Evolutionary conservation across 2,113 vertebrate genomes (phyloP).

Genomic region (Anolis sagrei): DNA sequence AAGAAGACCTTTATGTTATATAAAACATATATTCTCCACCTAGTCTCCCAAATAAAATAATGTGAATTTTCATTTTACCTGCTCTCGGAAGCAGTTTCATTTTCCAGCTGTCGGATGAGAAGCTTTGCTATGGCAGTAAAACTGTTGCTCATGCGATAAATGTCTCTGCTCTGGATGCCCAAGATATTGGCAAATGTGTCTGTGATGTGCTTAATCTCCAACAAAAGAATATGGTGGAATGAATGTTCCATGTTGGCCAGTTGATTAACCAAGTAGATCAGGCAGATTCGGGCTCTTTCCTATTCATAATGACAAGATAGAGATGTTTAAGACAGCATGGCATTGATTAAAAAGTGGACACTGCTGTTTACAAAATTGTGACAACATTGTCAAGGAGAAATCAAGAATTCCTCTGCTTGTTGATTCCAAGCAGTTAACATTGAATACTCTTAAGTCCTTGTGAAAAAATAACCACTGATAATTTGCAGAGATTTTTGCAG

Average conservation of each 20-base stretch:
- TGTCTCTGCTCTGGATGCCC: slow-evolving; percentile 86
- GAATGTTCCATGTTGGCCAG: slow-evolving; percentile 91
- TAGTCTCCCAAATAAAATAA: not conserved
- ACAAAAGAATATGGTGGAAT: slow-evolving; percentile 87
- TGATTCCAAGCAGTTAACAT: not conserved
- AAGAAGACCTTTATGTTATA: accelerated
- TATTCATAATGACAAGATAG: slow-evolving; percentile 53
- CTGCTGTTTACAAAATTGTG: not conserved
- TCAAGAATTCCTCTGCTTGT: not conserved
- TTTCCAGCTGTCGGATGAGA: slow-evolving; percentile 81
- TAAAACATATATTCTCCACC: accelerated
- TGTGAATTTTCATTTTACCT: slow-evolving; percentile 71
- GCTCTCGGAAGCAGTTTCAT: slow-evolving; percentile 20
- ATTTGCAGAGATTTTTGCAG: too few relatives aligned
- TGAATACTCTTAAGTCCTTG: not conserved
- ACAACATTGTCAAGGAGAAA: not conserved
- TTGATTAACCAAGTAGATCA: slow-evolving; percentile 88
- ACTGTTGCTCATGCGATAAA: slow-evolving; percentile 96
- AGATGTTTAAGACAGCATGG: not conserved
- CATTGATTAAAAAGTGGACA: not conserved
- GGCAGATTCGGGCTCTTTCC: slow-evolving; percentile 83
- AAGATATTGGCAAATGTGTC: slow-evolving; percentile 83
- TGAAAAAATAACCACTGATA: not conserved
- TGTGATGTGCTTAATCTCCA: slow-evolving; percentile 89
- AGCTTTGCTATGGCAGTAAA: slow-evolving; percentile 88